A percentile compares a stretch with the other conserved stretches of the same genome.
Conservation (phyloP, 2,113 vertebrate genomes). For the Cercocebus atys region DNA sequence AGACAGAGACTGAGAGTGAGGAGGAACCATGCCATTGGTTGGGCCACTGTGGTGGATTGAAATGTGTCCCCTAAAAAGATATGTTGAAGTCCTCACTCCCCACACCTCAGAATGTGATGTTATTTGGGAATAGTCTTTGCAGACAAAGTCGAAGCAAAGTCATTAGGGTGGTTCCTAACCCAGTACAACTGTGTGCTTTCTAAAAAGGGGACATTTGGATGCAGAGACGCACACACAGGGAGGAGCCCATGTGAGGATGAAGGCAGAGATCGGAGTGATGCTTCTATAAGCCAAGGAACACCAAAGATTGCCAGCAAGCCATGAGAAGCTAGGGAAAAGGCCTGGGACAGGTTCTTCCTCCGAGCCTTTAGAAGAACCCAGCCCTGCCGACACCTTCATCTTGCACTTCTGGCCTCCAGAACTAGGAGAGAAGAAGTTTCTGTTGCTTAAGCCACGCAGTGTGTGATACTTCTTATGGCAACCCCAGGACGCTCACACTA, state of each 20-base stretch:
- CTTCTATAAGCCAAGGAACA: background rate
- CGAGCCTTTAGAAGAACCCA: background rate
- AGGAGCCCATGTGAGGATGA: background rate
- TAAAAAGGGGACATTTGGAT: background rate
- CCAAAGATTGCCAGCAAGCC: background rate
- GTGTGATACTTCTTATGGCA: background rate
- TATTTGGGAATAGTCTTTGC: background rate
- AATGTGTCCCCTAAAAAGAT: background rate
- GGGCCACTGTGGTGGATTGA: too few species aligned
- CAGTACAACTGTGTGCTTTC: background rate
- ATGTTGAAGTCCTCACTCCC: background rate
- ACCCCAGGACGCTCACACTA: fast-evolving
- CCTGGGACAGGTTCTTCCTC: background rate
- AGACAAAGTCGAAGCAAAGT: background rate
- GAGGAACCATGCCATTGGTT: too few species aligned
- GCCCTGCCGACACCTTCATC: background rate
- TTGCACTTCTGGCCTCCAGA: too few species aligned
- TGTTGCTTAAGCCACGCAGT: background rate
- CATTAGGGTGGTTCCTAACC: background rate
- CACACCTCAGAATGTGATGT: background rate
- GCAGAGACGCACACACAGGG: background rate
- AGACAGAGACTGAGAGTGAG: too few species aligned
- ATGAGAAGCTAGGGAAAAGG: too few species aligned
- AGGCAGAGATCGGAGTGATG: background rate
- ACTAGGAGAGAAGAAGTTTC: background rate